A percentile compares a stretch with the other conserved stretches of the same genome.
phyloP scores from a whole-genome alignment of 2,888 invertebrate species.

The Parnassius apollo region DNA sequence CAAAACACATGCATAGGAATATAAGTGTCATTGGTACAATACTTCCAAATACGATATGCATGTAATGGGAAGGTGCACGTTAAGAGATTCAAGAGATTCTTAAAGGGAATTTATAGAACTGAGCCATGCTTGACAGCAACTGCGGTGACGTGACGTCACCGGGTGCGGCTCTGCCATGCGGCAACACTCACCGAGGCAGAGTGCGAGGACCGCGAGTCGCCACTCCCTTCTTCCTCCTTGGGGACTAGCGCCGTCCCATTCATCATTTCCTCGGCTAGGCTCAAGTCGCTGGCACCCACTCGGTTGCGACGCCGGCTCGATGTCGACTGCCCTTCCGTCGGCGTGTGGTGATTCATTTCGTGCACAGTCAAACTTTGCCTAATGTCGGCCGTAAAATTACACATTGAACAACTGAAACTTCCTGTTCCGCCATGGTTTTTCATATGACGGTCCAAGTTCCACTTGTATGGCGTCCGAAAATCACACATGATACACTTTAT shows the following conservation, averaged over 20 bases:
- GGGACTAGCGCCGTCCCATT: constrained; percentile 52
- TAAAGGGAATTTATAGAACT: constrained; percentile 29
- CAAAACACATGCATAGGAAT: too few species aligned
- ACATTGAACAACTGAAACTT: constrained; percentile 91
- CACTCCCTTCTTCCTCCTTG: constrained; percentile 76
- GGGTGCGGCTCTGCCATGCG: constrained; percentile 52
- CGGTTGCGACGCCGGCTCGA: constrained; percentile 84
- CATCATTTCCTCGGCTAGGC: constrained; percentile 51
- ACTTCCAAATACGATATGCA: constrained; percentile 14
- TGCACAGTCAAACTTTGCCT: constrained; percentile 95
- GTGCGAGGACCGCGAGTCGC: constrained; percentile 72
- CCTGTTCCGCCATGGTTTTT: constrained; percentile 94
- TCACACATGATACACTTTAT: constrained; percentile 96
- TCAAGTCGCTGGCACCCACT: constrained; percentile 86
- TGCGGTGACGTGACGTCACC: constrained; percentile 68
- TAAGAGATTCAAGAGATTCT: constrained; percentile 44
- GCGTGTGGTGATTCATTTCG: constrained; percentile 94
- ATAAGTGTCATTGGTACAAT: too few species aligned
- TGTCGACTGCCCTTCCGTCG: constrained; percentile 86
- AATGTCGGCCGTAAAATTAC: constrained; percentile 95
- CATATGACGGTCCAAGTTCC: constrained; percentile 96
- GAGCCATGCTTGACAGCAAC: constrained; percentile 45
- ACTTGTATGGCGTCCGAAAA: constrained; percentile 94
- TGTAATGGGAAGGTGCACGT: constrained; percentile 26
- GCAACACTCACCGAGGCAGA: constrained; percentile 69